phyloP scores from a whole-genome alignment of 2,113 vertebrate genomes.

The Pristiophorus japonicus region DNA sequence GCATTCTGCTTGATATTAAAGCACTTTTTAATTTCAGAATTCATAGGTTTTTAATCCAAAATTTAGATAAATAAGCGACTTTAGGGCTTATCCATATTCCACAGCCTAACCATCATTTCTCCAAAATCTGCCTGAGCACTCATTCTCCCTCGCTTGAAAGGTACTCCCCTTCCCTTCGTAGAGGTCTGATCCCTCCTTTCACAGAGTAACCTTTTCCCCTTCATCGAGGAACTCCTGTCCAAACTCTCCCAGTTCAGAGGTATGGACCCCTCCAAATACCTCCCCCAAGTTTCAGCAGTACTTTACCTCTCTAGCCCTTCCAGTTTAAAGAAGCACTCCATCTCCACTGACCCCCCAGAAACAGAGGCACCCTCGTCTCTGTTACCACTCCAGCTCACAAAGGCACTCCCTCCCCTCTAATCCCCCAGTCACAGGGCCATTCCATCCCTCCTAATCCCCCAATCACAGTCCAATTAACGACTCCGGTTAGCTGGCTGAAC shows the following conservation, averaged over 20 bases:
- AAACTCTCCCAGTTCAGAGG: neutral
- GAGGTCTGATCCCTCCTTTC: neutral
- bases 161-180: neutral
- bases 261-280: neutral
- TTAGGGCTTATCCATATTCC: neutral
- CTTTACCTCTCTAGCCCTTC: too few species aligned
- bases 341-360: neutral
- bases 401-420: too few species aligned
- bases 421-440: too few species aligned
- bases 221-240: neutral
- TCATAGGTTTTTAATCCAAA: neutral
- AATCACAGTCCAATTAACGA: neutral
- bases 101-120: neutral
- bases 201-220: neutral
- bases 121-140: neutral
- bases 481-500: neutral
- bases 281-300: neutral
- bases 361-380: too few species aligned
- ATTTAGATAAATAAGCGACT: neutral
- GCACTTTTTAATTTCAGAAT: neutral
- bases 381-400: too few species aligned
- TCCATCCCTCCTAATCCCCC: too few species aligned
- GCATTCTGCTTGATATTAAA: neutral
- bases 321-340: neutral
- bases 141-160: neutral